phyloP scores from a whole-genome alignment of 2,113 vertebrate species.

The Bufo bufo region DNA sequence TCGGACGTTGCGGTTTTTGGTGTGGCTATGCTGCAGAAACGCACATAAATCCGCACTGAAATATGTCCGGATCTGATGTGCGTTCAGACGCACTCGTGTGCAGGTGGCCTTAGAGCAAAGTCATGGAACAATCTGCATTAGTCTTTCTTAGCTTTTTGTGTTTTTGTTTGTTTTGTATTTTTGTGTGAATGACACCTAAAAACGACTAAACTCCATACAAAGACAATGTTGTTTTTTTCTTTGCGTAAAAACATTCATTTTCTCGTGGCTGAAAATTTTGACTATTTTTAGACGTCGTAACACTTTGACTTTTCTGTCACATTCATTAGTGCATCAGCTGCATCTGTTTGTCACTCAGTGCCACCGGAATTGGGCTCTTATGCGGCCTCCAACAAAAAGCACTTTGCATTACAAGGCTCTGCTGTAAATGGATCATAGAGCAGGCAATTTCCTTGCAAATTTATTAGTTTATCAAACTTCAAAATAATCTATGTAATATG shows the following conservation, averaged over 20 bases:
- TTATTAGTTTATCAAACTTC: neutral
- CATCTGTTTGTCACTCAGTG: constrained; percentile 9
- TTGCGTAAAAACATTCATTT: neutral
- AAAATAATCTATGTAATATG: neutral
- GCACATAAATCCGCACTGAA: too few species aligned
- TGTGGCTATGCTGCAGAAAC: too few species aligned
- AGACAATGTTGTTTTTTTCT: neutral
- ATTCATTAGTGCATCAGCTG: neutral
- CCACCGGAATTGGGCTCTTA: neutral
- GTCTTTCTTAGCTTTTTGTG: neutral
- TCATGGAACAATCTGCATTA: too few species aligned
- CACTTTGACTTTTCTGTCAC: constrained; percentile 5
- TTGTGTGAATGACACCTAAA: neutral
- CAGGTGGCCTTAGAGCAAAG: too few species aligned
- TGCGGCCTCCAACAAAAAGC: neutral
- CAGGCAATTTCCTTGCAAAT: neutral
- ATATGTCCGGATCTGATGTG: too few species aligned
- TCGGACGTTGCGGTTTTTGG: too few species aligned
- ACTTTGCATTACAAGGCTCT: neutral
- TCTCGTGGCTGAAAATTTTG: neutral
- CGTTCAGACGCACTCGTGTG: too few species aligned
- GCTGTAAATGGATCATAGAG: neutral
- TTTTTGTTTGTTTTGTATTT: neutral
- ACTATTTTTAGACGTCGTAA: constrained; percentile 8
- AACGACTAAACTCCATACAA: too few species aligned